A percentile compares a stretch with the other conserved stretches of the same genome.
These are phyloP conservation scores for Phymastichus coffea DNA, from an alignment of 1,140 invertebrate genomes.

Conservation along the genomic window DNA sequence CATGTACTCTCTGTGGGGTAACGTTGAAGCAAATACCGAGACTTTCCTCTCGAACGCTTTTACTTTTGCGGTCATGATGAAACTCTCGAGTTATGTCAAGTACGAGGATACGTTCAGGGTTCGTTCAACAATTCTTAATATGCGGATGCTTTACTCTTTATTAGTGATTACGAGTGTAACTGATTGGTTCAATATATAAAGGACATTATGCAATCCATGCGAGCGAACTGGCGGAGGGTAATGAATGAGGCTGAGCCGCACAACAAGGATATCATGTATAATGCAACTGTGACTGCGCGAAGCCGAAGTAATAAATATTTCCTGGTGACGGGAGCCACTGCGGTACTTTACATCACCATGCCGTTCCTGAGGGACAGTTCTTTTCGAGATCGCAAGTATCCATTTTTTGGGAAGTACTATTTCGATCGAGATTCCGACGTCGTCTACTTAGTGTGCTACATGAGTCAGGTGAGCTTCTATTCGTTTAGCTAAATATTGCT, in stretches of 20 bases:
- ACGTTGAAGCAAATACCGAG: constrained; percentile 5
- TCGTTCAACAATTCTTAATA: neutral
- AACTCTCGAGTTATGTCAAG: neutral
- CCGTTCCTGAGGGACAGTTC: neutral
- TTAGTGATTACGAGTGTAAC: neutral
- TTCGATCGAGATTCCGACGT: constrained; percentile 10
- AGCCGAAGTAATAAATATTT: neutral
- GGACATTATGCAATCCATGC: neutral
- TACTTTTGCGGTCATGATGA: neutral
- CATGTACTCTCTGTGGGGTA: constrained; percentile 13
- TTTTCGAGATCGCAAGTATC: neutral
- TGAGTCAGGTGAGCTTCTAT: constrained; percentile 9
- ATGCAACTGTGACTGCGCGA: neutral
- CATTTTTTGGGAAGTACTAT: constrained; percentile 22
- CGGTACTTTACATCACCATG: neutral
- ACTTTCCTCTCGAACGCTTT: neutral
- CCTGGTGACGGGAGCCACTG: neutral
- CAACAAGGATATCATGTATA: neutral
- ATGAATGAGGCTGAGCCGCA: neutral
- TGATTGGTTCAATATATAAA: neutral
- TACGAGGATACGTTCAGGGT: neutral
- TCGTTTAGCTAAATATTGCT: neutral
- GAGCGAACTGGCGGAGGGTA: neutral
- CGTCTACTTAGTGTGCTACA: constrained; percentile 8
- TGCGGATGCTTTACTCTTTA: neutral